Evolutionary conservation across 2,888 invertebrate genomes (phyloP), one percentile per base, ranked within the genome.

Genomic region (Pasiphila rectangulata): DNA sequence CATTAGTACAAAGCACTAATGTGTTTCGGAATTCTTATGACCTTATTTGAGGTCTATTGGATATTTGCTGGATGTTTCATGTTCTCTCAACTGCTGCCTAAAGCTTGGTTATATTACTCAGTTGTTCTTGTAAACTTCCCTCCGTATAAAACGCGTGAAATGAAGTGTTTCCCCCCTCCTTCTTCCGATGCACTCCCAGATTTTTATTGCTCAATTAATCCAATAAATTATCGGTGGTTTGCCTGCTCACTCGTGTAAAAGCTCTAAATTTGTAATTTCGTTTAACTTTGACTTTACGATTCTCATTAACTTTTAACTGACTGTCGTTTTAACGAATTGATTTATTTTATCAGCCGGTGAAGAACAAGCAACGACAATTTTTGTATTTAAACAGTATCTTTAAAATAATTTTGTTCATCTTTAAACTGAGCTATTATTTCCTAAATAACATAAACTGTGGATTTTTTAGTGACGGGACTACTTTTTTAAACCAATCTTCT

Each of bases 131-230:
- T 24, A 38, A 35, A 32, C 25, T 27, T 50, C 75, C 70, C 69
- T 69, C 63, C 69, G 77, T 67, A 80, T 83, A 83, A 84, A 83
- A 79, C 74, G 86, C 86, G 86, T 83, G 83, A 86, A 87, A 88
- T 86, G 86, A 83, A 83, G 83, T 86, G 84, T 83, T 82, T 74
- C 83, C 75, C 68, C 73, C 68, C 66, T 53, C 56, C 59, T 64
- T 66, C 67, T 63, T 61, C 57, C 59, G 59, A 67, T 59, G 59
- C 56, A 63, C 58, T 67, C 66, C 66, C 76, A 74, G 74, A 76
- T 78, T 78, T 80, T 83, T 81, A 83, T 83, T 78, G 76, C 76
- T 80, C 83, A 81, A 83, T 83, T 83, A 81, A 78, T 80, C 70
- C 69, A 69, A 72, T 77, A 71, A 68, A 68, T 73, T 71, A 61